A percentile compares a stretch with the other conserved stretches of the same genome.
phyloP scores from a whole-genome alignment of 2,113 vertebrate genomes.

The Talpa occidentalis region DNA sequence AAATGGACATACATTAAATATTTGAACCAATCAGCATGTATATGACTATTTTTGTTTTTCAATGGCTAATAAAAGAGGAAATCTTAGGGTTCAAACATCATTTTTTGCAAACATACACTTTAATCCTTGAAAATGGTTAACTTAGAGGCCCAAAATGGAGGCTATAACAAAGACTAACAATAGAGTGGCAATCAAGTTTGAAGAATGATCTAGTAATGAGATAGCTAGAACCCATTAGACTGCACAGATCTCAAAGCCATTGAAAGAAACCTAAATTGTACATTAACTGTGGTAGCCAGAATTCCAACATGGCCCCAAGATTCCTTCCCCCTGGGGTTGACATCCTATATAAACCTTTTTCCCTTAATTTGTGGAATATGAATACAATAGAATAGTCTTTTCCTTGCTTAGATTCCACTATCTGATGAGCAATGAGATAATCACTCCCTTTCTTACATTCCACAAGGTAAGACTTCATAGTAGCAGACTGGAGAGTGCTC shows the following conservation, averaged over 20 bases:
- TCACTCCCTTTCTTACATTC: not conserved
- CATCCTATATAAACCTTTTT: not conserved
- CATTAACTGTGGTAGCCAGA: not conserved
- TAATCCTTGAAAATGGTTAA: conserved; percentile 23
- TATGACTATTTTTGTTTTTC: not conserved
- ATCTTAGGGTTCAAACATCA: not conserved
- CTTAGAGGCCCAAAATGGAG: not conserved
- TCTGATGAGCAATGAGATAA: not conserved
- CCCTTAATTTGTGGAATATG: not conserved
- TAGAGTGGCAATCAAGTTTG: not conserved
- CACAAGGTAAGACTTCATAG: not conserved
- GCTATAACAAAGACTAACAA: not conserved
- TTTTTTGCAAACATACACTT: not conserved
- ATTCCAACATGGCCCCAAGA: not conserved
- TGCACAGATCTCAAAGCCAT: not conserved
- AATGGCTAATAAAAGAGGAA: not conserved
- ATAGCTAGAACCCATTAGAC: not conserved
- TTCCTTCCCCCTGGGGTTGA: not conserved
- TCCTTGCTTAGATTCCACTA: not conserved
- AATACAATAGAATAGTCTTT: not conserved
- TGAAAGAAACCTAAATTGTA: not conserved
- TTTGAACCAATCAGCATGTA: not conserved
- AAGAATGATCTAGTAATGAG: not conserved
- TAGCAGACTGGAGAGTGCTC: not conserved
- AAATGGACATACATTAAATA: not conserved